phyloP scores from a whole-genome alignment of 2,113 vertebrate species.

The Rhizomys pruinosus region DNA sequence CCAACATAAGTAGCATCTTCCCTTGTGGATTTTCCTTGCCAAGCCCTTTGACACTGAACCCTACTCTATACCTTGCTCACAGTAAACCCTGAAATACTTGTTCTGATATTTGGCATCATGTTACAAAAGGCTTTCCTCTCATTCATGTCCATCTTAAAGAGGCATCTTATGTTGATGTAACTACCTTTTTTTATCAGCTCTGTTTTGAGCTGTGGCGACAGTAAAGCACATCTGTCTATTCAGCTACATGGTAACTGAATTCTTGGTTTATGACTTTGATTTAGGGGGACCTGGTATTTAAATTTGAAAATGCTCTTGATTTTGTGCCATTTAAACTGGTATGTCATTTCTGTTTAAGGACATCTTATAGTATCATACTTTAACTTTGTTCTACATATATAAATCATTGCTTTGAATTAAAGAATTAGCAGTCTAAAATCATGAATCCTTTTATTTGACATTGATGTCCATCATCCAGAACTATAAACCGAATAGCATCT shows the following conservation, averaged over 20 bases:
- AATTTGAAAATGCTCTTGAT: not conserved
- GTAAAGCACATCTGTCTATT: not conserved
- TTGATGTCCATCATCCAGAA: conserved; percentile 11
- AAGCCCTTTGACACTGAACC: no score
- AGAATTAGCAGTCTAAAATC: conserved; percentile 50
- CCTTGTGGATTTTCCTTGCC: not conserved
- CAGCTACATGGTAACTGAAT: not conserved
- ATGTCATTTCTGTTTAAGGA: not conserved
- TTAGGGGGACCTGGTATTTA: not conserved
- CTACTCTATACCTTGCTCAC: not conserved
- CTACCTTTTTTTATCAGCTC: not conserved
- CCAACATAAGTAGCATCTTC: not conserved
- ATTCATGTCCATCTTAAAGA: not conserved
- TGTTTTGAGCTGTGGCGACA: not conserved
- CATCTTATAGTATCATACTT: not conserved
- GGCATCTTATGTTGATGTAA: not conserved
- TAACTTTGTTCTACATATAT: conserved; percentile 21
- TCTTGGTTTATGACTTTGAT: not conserved
- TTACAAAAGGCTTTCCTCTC: not conserved
- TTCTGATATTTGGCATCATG: not conserved
- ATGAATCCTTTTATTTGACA: conserved; percentile 53
- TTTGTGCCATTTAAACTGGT: not conserved
- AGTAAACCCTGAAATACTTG: not conserved
- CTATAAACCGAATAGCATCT: not conserved
- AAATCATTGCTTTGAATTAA: conserved; percentile 40